Evolutionary conservation across 2,113 vertebrate genomes (phyloP).

Genomic region (Zosterops hypoxanthus): DNA sequence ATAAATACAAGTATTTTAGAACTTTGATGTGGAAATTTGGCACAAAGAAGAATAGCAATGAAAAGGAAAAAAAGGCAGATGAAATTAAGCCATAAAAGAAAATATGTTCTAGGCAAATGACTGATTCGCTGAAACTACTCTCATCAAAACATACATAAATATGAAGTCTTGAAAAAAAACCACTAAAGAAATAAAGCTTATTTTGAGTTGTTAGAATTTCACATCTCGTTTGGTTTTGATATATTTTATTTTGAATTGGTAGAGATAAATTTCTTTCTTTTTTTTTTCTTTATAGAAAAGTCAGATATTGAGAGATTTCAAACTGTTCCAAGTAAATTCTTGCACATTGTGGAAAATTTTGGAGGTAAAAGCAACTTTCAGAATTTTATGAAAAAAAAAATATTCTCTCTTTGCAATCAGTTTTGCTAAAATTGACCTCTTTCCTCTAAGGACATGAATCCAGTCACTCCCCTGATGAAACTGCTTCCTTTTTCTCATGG

Average conservation of each 20-base stretch:
- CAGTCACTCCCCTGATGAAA: neutral
- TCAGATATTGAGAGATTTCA: neutral
- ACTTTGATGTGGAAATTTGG: neutral
- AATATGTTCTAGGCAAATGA: neutral
- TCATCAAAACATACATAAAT: neutral
- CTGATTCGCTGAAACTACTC: neutral
- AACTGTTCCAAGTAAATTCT: neutral
- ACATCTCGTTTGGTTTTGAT: neutral
- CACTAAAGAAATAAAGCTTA: neutral
- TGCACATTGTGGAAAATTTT: neutral
- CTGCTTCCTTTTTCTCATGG: neutral
- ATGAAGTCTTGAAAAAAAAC: neutral
- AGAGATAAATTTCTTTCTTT: neutral
- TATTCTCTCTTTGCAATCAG: neutral
- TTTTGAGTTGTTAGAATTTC: neutral
- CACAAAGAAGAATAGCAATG: neutral
- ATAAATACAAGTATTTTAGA: neutral
- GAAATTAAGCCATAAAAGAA: neutral
- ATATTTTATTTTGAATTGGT: neutral
- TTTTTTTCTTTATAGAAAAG: neutral
- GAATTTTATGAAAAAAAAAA: neutral
- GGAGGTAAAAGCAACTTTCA: rapidly evolving
- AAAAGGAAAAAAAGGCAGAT: neutral
- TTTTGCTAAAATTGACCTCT: neutral
- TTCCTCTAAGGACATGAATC: neutral